Evolutionary conservation across 2,113 vertebrate genomes (phyloP).

Genomic region (Varanus komodoensis): DNA sequence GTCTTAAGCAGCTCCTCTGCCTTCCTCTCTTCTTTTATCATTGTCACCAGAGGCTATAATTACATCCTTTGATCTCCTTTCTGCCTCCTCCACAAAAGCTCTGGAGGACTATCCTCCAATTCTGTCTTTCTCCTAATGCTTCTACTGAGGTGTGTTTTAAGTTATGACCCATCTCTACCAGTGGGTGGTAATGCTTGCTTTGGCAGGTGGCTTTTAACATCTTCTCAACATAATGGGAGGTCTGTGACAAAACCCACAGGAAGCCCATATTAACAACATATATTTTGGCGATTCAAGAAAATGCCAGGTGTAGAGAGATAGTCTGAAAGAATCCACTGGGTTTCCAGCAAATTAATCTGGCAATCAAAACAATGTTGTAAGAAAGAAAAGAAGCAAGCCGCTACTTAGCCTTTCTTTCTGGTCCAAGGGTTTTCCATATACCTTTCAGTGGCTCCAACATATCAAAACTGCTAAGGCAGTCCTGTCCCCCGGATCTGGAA

Average conservation of each 20-base stretch:
- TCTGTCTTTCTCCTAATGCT: neutral
- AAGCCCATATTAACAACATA: constrained; percentile 6
- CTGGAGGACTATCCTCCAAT: neutral
- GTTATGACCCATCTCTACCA: neutral
- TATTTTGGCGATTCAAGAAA: neutral
- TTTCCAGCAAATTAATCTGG: neutral
- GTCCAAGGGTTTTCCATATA: neutral
- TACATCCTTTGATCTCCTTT: neutral
- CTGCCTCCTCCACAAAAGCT: neutral
- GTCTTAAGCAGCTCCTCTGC: neutral
- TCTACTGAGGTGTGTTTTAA: neutral
- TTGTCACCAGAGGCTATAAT: constrained; percentile 13
- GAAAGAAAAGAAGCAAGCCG: neutral
- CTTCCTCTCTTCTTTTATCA: neutral
- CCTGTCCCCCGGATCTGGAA: too few species aligned
- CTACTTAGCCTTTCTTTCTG: neutral
- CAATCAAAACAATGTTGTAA: neutral
- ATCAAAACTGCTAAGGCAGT: neutral
- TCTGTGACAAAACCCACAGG: neutral
- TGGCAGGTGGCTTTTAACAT: constrained; percentile 1
- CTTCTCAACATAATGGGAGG: neutral
- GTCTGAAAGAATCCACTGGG: neutral
- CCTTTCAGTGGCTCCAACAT: neutral
- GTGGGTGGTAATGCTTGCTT: rapidly evolving
- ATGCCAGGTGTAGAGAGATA: neutral